Evolutionary conservation across 2,888 invertebrate species (phyloP).

Genomic region (Leucozona laternaria): DNA sequence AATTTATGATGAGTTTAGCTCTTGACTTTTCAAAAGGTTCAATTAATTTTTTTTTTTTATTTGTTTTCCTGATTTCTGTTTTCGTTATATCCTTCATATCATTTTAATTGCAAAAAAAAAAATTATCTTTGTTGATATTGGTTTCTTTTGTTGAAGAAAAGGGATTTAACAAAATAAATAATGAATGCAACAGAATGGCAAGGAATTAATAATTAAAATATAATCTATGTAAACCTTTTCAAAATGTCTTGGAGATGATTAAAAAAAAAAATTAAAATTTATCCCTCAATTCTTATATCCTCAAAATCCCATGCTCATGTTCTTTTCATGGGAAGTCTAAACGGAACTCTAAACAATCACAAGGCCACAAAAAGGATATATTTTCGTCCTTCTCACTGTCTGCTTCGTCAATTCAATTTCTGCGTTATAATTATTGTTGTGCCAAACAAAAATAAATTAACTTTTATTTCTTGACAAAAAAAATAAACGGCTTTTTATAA

Average conservation of each 20-base stretch:
- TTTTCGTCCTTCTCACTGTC: not conserved
- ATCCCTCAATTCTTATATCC: not conserved
- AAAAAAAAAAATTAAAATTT: conserved; percentile 8
- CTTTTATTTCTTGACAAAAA: not conserved
- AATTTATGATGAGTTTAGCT: conserved; percentile 11
- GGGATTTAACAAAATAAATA: conserved; percentile 2
- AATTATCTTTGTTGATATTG: not conserved
- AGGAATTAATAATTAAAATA: conserved; percentile 30
- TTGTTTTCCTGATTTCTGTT: not conserved
- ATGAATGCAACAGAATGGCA: not conserved
- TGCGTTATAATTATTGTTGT: not conserved
- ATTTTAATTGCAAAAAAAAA: conserved; percentile 17
- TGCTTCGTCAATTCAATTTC: not conserved
- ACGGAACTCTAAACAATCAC: conserved; percentile 3
- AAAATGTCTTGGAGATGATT: not conserved
- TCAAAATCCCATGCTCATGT: not conserved
- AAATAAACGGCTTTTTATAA: not conserved
- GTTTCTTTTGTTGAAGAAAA: not conserved
- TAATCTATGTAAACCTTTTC: not conserved
- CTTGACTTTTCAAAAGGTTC: conserved; percentile 7
- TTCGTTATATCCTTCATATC: not conserved
- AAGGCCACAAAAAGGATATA: conserved; percentile 9
- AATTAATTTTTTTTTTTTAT: not conserved
- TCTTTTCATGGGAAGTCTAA: not conserved
- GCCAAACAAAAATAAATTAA: not conserved